Conservation (phyloP, 2,113 vertebrate species). For the Oncorhynchus kisutch region DNA sequence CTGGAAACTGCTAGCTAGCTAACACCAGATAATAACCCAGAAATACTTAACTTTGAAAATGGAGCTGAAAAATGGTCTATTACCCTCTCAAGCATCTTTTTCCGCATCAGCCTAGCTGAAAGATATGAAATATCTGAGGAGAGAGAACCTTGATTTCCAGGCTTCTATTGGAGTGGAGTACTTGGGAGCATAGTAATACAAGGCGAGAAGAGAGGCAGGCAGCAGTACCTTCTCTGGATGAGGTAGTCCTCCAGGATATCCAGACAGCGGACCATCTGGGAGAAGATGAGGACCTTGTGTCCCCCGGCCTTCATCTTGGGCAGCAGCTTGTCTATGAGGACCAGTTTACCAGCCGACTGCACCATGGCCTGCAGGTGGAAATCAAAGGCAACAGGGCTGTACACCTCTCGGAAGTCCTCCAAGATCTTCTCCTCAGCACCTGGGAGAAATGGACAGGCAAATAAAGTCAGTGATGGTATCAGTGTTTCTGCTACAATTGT, state of each 20-base stretch:
- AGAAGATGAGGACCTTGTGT: constrained; percentile 98
- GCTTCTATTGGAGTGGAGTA: too few species aligned
- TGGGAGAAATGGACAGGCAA: constrained; percentile 40
- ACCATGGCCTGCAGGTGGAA: constrained; percentile 99
- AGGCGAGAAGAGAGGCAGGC: not conserved
- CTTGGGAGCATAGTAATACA: too few species aligned
- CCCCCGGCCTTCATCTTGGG: constrained; percentile 99
- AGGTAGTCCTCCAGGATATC: constrained; percentile 99
- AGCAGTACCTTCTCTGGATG: constrained; percentile 91
- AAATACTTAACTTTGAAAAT: not conserved
- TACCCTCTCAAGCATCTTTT: not conserved
- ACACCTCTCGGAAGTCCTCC: constrained; percentile 92
- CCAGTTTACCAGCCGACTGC: constrained; percentile 96
- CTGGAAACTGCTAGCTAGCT: not conserved
- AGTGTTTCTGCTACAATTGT: too few species aligned
- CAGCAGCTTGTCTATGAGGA: constrained; percentile 96
- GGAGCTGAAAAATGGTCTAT: not conserved
- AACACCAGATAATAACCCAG: not conserved
- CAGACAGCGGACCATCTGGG: constrained; percentile 98
- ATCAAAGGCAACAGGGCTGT: constrained; percentile 83
- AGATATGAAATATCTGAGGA: too few species aligned
- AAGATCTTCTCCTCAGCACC: constrained; percentile 98
- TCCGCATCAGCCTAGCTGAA: not conserved
- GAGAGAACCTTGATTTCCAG: too few species aligned
- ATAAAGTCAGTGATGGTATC: too few species aligned